Evolutionary conservation across 2,888 invertebrate genomes (phyloP).

Genomic region (Apamea anceps): DNA sequence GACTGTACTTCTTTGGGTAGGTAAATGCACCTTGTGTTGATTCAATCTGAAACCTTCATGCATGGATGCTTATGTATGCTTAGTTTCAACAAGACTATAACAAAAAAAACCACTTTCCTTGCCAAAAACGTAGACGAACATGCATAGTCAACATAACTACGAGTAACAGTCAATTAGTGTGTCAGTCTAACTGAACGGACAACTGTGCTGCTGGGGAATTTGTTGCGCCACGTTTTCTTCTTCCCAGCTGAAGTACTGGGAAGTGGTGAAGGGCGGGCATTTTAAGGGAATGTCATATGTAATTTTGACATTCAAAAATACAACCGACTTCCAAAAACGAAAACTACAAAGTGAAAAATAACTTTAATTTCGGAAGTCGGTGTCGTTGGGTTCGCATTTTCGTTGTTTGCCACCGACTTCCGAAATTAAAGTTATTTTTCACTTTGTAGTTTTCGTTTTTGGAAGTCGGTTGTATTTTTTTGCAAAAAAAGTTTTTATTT

Average conservation of each 20-base stretch:
- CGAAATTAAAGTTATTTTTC: no score
- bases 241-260: background rate
- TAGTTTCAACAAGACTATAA: constrained; percentile 4
- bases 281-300: background rate
- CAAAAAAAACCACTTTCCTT: constrained; percentile 1
- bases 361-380: no score
- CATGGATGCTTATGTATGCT: background rate
- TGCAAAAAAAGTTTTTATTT: no score
- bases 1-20: constrained; percentile 14
- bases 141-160: background rate
- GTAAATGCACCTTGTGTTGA: constrained; percentile 1
- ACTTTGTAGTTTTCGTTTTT: no score
- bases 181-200: background rate
- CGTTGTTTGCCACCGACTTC: no score
- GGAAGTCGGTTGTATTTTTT: no score
- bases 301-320: background rate
- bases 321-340: no score
- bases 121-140: background rate
- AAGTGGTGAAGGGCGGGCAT: background rate
- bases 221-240: background rate
- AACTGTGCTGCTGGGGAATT: background rate
- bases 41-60: constrained; percentile 21
- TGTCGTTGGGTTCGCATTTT: no score
- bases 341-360: no score
- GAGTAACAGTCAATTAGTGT: no score